A percentile compares a stretch with the other conserved stretches of the same genome.
These are phyloP conservation scores for Limnephilus rhombicus DNA, from an alignment of 2,888 invertebrate genomes.

Conservation along the genomic window DNA sequence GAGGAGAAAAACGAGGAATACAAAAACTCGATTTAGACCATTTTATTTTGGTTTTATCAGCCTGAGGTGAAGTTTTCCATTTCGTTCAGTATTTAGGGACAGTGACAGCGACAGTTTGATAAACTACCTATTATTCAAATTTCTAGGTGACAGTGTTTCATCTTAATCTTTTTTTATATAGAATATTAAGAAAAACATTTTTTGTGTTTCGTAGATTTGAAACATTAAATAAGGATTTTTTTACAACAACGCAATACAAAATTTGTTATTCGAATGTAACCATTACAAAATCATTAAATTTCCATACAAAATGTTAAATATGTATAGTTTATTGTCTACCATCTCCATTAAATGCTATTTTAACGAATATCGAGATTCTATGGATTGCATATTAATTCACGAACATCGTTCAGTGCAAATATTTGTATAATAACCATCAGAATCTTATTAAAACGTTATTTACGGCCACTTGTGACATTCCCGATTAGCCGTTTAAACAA, in stretches of 20 bases:
- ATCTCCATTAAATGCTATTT: not conserved
- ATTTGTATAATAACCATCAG: not conserved
- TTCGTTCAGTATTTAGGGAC: too few relatives aligned
- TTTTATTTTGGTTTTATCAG: too few relatives aligned
- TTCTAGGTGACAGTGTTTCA: too few relatives aligned
- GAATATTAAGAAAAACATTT: not conserved
- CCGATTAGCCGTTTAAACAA: not conserved
- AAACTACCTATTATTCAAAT: too few relatives aligned
- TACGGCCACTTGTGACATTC: not conserved
- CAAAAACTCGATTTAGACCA: too few relatives aligned
- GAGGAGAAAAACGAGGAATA: too few relatives aligned
- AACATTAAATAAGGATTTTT: not conserved
- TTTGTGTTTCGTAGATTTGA: not conserved
- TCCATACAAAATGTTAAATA: not conserved
- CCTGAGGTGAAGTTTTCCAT: too few relatives aligned
- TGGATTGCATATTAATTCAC: not conserved
- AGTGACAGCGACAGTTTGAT: too few relatives aligned
- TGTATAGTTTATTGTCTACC: not conserved
- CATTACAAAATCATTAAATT: not conserved
- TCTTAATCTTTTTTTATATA: too few relatives aligned
- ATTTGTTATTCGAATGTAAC: not conserved
- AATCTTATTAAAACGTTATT: not conserved
- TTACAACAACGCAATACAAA: conserved; percentile 1
- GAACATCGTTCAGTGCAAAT: not conserved
- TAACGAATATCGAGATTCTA: not conserved